Evolutionary conservation across 2,797 vertebrate genomes (phyloP).

Genomic region (Myotis vivesi): DNA sequence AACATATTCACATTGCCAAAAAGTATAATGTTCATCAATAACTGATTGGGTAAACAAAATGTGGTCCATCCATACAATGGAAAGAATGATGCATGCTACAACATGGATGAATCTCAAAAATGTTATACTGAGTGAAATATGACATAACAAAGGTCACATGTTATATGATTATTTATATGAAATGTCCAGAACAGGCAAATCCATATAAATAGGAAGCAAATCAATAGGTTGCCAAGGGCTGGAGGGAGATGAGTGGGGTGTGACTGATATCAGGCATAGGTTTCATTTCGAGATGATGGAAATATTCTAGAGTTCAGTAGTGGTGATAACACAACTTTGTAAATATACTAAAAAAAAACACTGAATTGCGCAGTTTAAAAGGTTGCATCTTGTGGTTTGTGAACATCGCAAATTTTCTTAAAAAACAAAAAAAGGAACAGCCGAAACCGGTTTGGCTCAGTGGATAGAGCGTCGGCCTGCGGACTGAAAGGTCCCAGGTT

Average conservation of each 20-base stretch:
- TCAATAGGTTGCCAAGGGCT: neutral
- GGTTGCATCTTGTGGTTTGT: neutral
- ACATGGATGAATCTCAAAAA: neutral
- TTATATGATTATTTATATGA: neutral
- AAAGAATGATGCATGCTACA: neutral
- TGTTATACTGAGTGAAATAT: neutral
- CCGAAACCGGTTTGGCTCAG: too few species aligned
- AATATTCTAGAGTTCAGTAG: neutral
- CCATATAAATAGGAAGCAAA: neutral
- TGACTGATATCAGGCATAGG: neutral
- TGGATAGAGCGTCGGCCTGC: too few species aligned
- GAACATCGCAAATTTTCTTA: neutral
- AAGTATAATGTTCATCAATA: neutral
- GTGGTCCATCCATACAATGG: neutral
- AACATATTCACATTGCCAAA: neutral
- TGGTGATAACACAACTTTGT: neutral
- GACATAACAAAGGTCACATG: neutral
- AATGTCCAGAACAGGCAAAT: neutral
- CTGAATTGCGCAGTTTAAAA: neutral
- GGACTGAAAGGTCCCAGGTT: too few species aligned
- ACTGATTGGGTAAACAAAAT: neutral
- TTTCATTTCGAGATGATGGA: neutral
- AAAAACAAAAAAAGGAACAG: neutral
- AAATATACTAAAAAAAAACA: neutral
- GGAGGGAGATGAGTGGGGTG: rapidly evolving